Percentiles rank a stretch among this genome's conserved stretches.
phyloP scores from a whole-genome alignment of 2,888 invertebrate species.

The Drosophila mimica region DNA sequence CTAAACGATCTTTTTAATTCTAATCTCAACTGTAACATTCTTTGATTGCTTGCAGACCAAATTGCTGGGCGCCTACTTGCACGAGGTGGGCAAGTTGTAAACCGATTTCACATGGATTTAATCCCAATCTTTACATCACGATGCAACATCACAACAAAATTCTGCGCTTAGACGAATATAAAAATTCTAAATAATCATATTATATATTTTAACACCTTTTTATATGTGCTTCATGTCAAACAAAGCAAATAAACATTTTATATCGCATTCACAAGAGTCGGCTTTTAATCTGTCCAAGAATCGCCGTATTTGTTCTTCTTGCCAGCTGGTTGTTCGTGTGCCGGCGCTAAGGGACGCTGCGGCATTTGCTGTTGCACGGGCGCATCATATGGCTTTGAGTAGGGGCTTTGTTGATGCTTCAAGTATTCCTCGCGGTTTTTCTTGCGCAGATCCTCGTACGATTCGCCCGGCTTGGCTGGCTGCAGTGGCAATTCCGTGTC shows the following conservation, averaged over 20 bases:
- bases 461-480: conserved; percentile 85
- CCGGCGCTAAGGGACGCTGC: conserved; percentile 27
- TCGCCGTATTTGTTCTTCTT: conserved; percentile 84
- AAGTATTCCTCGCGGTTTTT: conserved; percentile 89
- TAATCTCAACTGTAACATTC: not conserved
- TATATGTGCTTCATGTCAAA: conserved; percentile 33
- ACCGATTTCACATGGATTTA: conserved; percentile 1
- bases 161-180: conserved; percentile 28
- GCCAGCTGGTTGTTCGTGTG: conserved; percentile 28
- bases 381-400: conserved; percentile 69
- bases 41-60: conserved; percentile 89
- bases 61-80: conserved; percentile 94
- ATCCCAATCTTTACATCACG: conserved; percentile 25
- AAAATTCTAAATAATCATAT: conserved; percentile 29
- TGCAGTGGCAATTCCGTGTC: conserved; percentile 85
- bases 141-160: conserved; percentile 42
- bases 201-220: conserved; percentile 14
- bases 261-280: conserved; percentile 19
- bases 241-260: conserved; percentile 47
- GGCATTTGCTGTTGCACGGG: conserved; percentile 50
- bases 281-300: conserved; percentile 81
- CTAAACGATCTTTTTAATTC: not conserved
- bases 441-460: conserved; percentile 90
- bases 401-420: conserved; percentile 77
- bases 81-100: conserved; percentile 87